These are phyloP conservation scores for Callopanchax toddi DNA, from an alignment of 2,113 vertebrate genomes.

Conservation along the genomic window DNA sequence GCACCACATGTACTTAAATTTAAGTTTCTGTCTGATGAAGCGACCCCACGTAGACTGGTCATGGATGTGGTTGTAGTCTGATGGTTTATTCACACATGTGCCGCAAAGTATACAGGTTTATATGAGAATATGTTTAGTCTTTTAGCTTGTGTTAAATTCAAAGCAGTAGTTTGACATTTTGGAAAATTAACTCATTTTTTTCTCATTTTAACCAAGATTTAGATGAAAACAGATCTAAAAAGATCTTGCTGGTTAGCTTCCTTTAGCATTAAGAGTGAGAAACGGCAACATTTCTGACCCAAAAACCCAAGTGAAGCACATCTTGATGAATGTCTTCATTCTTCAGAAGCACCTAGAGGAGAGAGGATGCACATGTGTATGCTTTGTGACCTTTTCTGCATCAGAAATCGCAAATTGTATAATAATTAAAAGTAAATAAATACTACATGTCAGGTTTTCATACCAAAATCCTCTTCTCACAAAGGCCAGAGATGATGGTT, in stretches of 20 bases:
- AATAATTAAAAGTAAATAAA: background rate
- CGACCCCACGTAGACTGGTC: conserved; percentile 26
- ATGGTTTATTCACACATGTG: conserved; percentile 25
- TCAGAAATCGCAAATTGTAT: background rate
- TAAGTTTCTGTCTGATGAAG: conserved; percentile 56
- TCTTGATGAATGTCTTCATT: background rate
- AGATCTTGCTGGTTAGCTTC: conserved; percentile 6
- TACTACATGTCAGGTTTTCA: background rate
- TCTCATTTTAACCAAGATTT: background rate
- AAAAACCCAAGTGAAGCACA: background rate
- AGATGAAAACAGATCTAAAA: too few relatives aligned
- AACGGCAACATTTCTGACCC: background rate
- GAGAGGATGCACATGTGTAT: background rate
- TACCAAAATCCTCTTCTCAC: background rate
- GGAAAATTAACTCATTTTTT: background rate
- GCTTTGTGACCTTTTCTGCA: background rate
- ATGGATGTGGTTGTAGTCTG: conserved; percentile 21
- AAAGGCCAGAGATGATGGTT: background rate
- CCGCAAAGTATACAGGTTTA: conserved; percentile 1
- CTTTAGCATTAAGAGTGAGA: background rate
- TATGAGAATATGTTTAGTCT: conserved; percentile 14
- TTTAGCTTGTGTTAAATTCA: conserved; percentile 11
- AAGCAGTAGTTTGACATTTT: conserved; percentile 10
- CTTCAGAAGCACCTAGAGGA: background rate
- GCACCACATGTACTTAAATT: conserved; percentile 73